A percentile compares a stretch with the other conserved stretches of the same genome.
phyloP scores from a whole-genome alignment of 2,113 vertebrate species.

The Lates calcarifer region DNA sequence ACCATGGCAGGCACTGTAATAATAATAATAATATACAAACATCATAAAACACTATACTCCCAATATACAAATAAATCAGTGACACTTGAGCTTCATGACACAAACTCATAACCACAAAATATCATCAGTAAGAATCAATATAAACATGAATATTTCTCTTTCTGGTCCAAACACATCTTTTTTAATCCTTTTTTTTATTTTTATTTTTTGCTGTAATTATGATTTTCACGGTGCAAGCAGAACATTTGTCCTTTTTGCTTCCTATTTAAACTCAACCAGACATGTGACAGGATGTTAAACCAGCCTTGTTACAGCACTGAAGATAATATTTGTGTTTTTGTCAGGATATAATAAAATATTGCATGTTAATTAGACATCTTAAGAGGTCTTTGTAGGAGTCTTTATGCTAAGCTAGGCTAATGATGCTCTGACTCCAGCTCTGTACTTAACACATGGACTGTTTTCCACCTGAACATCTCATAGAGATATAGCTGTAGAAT shows the following conservation, averaged over 20 bases:
- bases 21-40: conserved; percentile 20
- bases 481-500: no score
- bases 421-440: background rate
- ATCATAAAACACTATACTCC: conserved; percentile 30
- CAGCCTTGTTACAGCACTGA: background rate
- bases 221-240: background rate
- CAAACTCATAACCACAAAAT: conserved; percentile 41
- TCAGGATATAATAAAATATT: background rate
- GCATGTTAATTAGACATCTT: background rate
- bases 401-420: conserved; percentile 32
- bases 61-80: conserved; percentile 61
- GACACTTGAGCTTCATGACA: conserved; percentile 17
- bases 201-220: background rate
- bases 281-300: no score
- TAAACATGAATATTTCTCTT: conserved; percentile 11
- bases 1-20: conserved; percentile 29
- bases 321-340: background rate
- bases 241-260: background rate
- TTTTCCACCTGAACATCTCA: no score
- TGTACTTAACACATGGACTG: background rate
- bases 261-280: background rate
- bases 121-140: conserved; percentile 1
- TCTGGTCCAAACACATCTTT: conserved; percentile 38
- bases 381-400: background rate
- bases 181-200: background rate